These are phyloP conservation scores for Diadumene lineata DNA, from an alignment of 92 coral and sea anemone species.

Conservation along the genomic window DNA sequence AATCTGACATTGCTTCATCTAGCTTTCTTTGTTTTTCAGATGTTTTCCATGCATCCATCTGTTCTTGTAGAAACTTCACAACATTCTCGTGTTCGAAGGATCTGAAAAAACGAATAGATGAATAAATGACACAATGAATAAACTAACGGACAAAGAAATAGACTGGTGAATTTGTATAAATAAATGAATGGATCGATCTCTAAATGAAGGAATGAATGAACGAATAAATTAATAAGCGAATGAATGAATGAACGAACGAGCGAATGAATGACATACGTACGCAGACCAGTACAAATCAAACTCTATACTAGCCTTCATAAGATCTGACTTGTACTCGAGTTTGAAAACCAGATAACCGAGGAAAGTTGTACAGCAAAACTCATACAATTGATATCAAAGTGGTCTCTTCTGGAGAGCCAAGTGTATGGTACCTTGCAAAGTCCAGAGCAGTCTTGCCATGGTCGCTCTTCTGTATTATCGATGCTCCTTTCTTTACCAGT, in stretches of 20 bases:
- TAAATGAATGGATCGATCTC: too few relatives aligned
- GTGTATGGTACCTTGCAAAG: conserved; percentile 47
- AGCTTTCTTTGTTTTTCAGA: conserved; percentile 67
- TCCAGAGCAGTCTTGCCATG: conserved; percentile 96
- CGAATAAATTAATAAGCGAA: too few relatives aligned
- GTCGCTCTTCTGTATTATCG: conserved; percentile 60
- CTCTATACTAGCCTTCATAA: too few relatives aligned
- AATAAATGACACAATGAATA: neutral
- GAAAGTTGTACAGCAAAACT: neutral
- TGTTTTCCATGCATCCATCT: conserved; percentile 57
- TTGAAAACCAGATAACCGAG: too few relatives aligned
- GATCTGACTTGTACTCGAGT: too few relatives aligned
- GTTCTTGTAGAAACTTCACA: conserved; percentile 78
- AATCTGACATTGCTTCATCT: conserved; percentile 51
- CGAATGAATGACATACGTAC: too few relatives aligned
- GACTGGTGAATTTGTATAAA: neutral
- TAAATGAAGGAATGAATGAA: too few relatives aligned
- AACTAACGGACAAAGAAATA: neutral
- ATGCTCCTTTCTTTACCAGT: conserved; percentile 84
- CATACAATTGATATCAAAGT: too few relatives aligned
- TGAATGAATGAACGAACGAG: too few relatives aligned
- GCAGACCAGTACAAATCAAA: too few relatives aligned
- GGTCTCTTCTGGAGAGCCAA: too few relatives aligned
- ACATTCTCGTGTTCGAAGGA: conserved; percentile 89
- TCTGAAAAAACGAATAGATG: neutral